phyloP scores from a whole-genome alignment of 1,140 invertebrate species.

The Papilio aristodemus region DNA sequence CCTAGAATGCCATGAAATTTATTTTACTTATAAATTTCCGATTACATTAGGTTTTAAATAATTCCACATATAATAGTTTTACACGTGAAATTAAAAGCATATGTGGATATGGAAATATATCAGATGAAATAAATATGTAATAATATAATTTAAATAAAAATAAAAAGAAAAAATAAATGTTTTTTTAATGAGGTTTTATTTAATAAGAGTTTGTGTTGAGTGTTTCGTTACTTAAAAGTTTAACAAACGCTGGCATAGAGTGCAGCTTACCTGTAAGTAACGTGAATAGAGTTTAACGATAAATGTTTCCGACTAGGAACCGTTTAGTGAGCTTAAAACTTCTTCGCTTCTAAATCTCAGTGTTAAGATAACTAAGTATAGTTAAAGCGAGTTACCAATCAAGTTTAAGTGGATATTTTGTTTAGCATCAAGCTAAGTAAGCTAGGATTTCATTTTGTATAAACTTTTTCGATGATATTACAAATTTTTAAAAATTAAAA shows the following conservation, averaged over 20 bases:
- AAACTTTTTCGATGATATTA: background rate
- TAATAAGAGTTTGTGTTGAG: background rate
- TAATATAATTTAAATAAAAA: too few species aligned
- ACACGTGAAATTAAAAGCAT: too few species aligned
- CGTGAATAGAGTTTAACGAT: constrained; percentile 16
- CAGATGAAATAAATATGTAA: too few species aligned
- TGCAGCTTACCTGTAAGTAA: background rate
- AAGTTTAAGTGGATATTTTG: constrained; percentile 7
- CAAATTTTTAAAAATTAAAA: background rate
- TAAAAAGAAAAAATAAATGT: too few species aligned
- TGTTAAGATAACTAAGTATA: background rate
- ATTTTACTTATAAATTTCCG: too few species aligned
- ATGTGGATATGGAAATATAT: too few species aligned
- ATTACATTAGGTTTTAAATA: too few species aligned
- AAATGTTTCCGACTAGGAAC: constrained; percentile 5
- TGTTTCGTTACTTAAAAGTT: background rate
- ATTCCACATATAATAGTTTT: too few species aligned
- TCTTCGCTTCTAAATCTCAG: constrained; percentile 10
- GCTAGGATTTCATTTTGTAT: background rate
- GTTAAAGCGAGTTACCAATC: background rate
- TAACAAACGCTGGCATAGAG: background rate
- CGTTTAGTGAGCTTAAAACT: constrained; percentile 16
- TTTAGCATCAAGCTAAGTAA: background rate
- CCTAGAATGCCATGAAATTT: too few species aligned
- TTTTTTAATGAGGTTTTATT: background rate